Percentiles rank a stretch among this genome's conserved stretches.
Evolutionary conservation across 2,888 invertebrate genomes (phyloP).

Genomic region (Mesorhabditis belari): DNA sequence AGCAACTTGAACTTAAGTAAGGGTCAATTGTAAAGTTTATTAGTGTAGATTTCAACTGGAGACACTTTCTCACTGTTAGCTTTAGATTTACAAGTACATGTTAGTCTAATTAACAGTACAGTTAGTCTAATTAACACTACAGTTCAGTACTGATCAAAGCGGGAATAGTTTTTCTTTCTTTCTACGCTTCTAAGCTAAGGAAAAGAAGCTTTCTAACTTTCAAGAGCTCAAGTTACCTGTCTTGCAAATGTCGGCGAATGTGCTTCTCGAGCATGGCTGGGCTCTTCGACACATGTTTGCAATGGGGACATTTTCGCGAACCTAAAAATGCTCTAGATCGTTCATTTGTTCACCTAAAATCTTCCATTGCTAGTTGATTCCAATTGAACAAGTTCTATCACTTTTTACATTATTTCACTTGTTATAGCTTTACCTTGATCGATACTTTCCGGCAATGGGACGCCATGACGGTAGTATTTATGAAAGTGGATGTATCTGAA

Average conservation of each 20-base stretch:
- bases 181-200: no score
- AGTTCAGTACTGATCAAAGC: no score
- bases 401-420: not conserved
- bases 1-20: no score
- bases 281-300: constrained; percentile 49
- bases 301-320: constrained; percentile 48
- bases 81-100: no score
- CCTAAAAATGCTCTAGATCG: constrained; percentile 29
- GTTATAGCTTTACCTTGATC: constrained; percentile 35
- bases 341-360: not conserved
- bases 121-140: no score
- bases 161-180: no score
- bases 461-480: constrained; percentile 52
- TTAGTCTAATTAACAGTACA: no score
- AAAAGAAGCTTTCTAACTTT: no score
- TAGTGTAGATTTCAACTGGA: no score
- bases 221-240: no score
- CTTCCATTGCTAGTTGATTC: not conserved
- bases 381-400: not conserved
- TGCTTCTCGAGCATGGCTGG: constrained; percentile 53
- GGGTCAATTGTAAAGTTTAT: no score
- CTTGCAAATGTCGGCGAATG: constrained; percentile 35
- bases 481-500: constrained; percentile 53
- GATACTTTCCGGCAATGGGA: constrained; percentile 47
- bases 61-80: no score